phyloP scores from a whole-genome alignment of 2,113 vertebrate genomes.

The Lutjanus erythropterus region DNA sequence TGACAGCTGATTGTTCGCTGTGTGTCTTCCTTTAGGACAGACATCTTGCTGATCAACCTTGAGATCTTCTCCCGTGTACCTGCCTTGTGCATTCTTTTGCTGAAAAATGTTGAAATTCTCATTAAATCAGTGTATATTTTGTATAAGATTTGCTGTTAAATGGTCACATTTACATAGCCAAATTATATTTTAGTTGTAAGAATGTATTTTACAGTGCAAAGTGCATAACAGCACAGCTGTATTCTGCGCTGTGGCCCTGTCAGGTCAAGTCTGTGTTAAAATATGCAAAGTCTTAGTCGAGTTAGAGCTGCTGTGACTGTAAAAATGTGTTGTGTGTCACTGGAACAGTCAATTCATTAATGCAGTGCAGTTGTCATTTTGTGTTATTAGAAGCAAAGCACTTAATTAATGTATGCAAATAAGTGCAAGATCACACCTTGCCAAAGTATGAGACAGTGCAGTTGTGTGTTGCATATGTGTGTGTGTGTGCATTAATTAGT shows the following conservation, averaged over 20 bases:
- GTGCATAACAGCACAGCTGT: background rate
- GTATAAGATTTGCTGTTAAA: background rate
- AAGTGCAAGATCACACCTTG: slow-evolving; percentile 75
- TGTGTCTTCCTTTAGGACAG: background rate
- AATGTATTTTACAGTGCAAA: slow-evolving; percentile 18
- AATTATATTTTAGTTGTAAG: background rate
- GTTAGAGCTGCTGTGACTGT: slow-evolving; percentile 36
- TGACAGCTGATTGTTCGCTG: too few relatives aligned
- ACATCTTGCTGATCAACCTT: slow-evolving; percentile 1
- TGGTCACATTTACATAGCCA: slow-evolving; percentile 17
- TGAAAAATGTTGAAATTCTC: background rate
- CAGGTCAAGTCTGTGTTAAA: slow-evolving; percentile 55
- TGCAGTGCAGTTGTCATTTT: slow-evolving; percentile 59
- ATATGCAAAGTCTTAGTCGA: slow-evolving; percentile 55
- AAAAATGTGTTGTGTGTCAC: slow-evolving; percentile 46
- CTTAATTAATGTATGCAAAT: slow-evolving; percentile 81
- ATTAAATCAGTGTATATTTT: slow-evolving; percentile 11
- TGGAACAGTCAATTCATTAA: slow-evolving; percentile 64
- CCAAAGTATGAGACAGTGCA: slow-evolving; percentile 53
- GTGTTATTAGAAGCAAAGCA: slow-evolving; percentile 62
- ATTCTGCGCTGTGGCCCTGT: slow-evolving; percentile 42
- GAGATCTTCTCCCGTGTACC: background rate
- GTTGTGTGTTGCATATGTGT: slow-evolving; percentile 45
- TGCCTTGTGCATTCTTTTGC: background rate
- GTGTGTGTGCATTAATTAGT: slow-evolving; percentile 60